Evolutionary conservation across 2,888 invertebrate genomes (phyloP), one percentile per base, ranked within the genome.

Genomic region (Petrophora chlorosata): DNA sequence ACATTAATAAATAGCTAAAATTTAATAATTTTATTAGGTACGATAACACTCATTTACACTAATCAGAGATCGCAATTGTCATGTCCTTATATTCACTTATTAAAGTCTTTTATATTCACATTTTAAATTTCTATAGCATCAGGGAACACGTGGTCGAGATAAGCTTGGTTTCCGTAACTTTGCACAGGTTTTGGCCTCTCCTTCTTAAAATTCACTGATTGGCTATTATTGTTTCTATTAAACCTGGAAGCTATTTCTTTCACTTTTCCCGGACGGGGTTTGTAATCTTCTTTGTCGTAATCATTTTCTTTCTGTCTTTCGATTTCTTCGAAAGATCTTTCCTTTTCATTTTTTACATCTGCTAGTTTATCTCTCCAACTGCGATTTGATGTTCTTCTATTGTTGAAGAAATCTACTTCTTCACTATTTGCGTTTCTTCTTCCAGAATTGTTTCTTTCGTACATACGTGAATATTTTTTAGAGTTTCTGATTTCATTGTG

Each of bases 121-220:
- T 47, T 56, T 76, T 70, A 90, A 61, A 90, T 85, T 76, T 90
- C 90, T 55, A 90, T 79, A 56, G 90, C 90, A 58, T 89, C 88
- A 48, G 93, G 92, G 67, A 93, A 93, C 56, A 93, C 86, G 61
- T 92, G 92, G 67, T 93, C 92, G 63, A 93, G 87, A 74, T 93
- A 93, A 50, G 91, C 90, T 70, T 92, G 92, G 63, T 92, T 81
- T 43, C 92, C 92, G 61, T 83, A 90, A 60, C 90, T 89, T 65
- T 92, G 92, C 51, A 93, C 69, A 7, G 92, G 92, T 67, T 90
- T 92, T 22, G 92, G 93, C 71, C 93, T 85, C 5, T 85, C 76
- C 54, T 80, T 87, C 53, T 70, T 86, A 25, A 65, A 59, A 55
- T 79, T 76, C 52, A 67, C 61, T 33, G 73, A 61, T 45, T 68